Evolutionary conservation across 2,888 invertebrate species (phyloP), one percentile per base, ranked within the genome.

Genomic region (Embidobia sp.): DNA sequence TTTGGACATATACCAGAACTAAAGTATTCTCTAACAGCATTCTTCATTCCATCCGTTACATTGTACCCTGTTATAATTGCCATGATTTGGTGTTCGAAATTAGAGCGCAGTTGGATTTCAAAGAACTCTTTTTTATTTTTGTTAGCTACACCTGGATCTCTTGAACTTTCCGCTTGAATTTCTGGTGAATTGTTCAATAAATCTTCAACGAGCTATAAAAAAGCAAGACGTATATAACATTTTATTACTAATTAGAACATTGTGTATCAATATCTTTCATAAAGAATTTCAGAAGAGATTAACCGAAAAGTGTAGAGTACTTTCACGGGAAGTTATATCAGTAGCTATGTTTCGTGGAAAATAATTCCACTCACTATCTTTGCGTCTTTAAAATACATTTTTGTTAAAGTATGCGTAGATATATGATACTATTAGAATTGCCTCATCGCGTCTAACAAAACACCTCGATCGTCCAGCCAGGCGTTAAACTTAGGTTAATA

Each of bases 191-290:
- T 44, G 29, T 73, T 73, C 13, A 69, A 63, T 49, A 67, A 79
- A 0, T 67, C 27, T 55, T 75, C 67, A 42, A 79, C 59, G 6
- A 64, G 10, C 79, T 79, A 37, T 1, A 73, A 61, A 46, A 64
- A 10, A 11, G 11, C 40, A 18, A 26, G 26, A 49, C 4, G 11
- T 10, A 29, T 1, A 10, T n/a, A n/a, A n/a, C n/a, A n/a, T n/a
- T 35, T 48, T 16, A 42, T 46, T 42, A 16, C 8, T 42, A 42
- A 35, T 4, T 35, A 35, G 26, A 26, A 26, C 10, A 55, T 15
- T 29, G 16, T 42, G 15, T 27, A 48, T 27, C 11, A 15, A 27
- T 27, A 48, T 27, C 11, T 7, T 22, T 22, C 6, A 22, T 22
- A 22, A 22, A 22, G n/a, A n/a, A n/a, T n/a, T n/a, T n/a, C n/a